Evolutionary conservation across 1,140 invertebrate species (phyloP), one percentile per base, ranked within the genome.

Genomic region (Lucilia cuprina): DNA sequence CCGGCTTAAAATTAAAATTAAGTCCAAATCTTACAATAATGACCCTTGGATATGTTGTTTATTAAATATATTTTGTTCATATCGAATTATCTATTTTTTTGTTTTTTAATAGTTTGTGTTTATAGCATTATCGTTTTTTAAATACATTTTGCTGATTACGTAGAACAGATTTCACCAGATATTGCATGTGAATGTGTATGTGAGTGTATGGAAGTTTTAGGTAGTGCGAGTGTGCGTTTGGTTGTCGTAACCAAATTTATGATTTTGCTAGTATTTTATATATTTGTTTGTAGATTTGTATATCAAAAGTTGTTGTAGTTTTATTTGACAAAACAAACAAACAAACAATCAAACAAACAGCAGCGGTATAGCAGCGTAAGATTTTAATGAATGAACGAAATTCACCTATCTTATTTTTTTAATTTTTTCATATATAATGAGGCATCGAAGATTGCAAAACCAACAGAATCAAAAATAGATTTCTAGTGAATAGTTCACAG

Each of bases 141-240:
- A n/a, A 12, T 41, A 8, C 7, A 8, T 10, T 2, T 41, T 10
- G 41, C 41, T 21, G 41, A 25, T 80, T 49, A 80, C 77, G 77
- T 25, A 80, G 41, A 80, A 80, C 41, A 80, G 77, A 80, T 80
- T 80, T 80, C 77, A 80, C 77, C 41, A 17, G 12, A 55, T 55
- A 55, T 55, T 55, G 50, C 17, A 4, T 12, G 50, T 14, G 50
- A 12, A 55, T 14, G 4, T n/a, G 50, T 55, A 5, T 5, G 50
- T 17, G 17, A 55, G 50, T 55, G 50, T 30, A 30, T 30, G 25
- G 25, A 30, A 30, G 25, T 30, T 30, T 30, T 30, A 2, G 25
- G 25, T 1, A 30, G 25, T 30, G 25, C 25, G 25, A 30, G 25
- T 30, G 25, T 30, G 25, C 25, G 25, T 30, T 30, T 30, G 25